Evolutionary conservation across 2,113 vertebrate genomes (phyloP).

Genomic region (Panthera leo): DNA sequence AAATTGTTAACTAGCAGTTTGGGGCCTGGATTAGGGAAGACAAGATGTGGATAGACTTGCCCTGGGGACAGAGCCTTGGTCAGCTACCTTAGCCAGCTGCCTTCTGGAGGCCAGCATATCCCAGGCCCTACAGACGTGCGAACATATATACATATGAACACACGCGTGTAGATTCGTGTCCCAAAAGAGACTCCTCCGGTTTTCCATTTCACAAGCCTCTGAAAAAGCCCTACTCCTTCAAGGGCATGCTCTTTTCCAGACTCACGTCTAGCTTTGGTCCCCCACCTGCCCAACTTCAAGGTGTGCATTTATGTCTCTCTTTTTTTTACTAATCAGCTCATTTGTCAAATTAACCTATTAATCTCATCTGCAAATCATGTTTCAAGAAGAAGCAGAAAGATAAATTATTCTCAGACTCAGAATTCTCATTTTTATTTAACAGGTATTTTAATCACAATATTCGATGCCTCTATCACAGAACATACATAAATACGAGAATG

Average conservation of each 20-base stretch:
- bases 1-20: neutral
- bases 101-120: neutral
- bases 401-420: neutral
- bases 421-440: neutral
- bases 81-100: neutral
- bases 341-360: neutral
- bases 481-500: neutral
- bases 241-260: neutral
- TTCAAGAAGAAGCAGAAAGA: neutral
- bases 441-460: neutral
- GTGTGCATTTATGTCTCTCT: neutral
- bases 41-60: neutral
- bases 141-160: too few relatives aligned
- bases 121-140: too few relatives aligned
- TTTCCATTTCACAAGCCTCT: neutral
- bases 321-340: neutral
- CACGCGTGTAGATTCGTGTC: neutral
- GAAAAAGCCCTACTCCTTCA: neutral
- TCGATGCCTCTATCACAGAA: neutral
- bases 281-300: accelerated
- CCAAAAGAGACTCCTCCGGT: neutral
- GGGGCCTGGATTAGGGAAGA: neutral
- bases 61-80: neutral
- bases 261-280: neutral
- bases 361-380: neutral